A percentile compares a stretch with the other conserved stretches of the same genome.
Conservation (phyloP, 2,113 vertebrate genomes). For the Zootoca vivipara region DNA sequence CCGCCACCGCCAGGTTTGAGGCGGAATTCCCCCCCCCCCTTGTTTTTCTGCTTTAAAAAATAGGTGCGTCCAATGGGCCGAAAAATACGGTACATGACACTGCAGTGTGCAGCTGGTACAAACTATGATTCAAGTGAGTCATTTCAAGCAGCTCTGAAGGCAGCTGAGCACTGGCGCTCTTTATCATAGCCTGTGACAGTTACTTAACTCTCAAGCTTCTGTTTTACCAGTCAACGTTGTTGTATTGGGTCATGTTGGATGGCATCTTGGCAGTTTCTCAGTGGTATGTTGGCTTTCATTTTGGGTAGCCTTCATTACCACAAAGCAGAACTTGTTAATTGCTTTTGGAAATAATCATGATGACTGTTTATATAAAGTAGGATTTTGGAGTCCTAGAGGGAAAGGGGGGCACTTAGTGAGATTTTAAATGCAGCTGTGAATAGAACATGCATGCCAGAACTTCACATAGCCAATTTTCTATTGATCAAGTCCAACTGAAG, state of each 20-base stretch:
- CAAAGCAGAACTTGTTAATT: neutral
- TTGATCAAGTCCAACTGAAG: neutral
- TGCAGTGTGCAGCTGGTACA: neutral
- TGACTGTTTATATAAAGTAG: neutral
- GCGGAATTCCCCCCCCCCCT: too few species aligned
- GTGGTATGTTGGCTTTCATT: neutral
- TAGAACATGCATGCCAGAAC: neutral
- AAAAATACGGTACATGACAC: too few species aligned
- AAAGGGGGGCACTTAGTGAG: too few species aligned
- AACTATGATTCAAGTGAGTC: neutral
- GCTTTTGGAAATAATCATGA: neutral
- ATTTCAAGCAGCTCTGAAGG: neutral
- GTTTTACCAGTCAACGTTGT: neutral
- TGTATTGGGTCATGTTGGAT: too few species aligned
- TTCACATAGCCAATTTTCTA: neutral
- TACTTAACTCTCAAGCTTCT: neutral
- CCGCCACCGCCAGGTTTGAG: too few species aligned
- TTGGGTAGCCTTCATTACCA: neutral
- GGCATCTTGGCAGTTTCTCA: neutral
- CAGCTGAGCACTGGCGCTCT: neutral
- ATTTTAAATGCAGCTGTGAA: slow-evolving; percentile 4
- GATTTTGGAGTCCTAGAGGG: neutral
- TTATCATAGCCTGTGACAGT: neutral
- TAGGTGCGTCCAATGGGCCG: too few species aligned
- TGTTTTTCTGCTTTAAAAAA: too few species aligned